A percentile compares a stretch with the other conserved stretches of the same genome.
These are phyloP conservation scores for Euwallacea fornicatus DNA, from an alignment of 1,140 invertebrate genomes.

Conservation along the genomic window DNA sequence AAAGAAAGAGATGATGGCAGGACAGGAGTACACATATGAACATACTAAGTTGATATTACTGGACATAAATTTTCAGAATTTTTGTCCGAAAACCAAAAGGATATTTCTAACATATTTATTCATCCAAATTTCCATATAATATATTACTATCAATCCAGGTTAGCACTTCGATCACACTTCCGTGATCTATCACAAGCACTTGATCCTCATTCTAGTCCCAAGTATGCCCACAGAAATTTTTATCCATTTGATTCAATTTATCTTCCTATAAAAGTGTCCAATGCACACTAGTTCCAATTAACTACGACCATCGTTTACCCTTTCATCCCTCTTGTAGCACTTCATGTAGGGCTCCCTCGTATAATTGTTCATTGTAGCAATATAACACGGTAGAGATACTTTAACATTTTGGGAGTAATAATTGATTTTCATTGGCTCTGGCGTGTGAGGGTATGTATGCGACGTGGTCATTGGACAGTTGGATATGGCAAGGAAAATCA, in stretches of 20 bases:
- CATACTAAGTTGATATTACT: too few relatives aligned
- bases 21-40: too few relatives aligned
- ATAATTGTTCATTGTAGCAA: conserved; percentile 51
- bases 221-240: conserved; percentile 42
- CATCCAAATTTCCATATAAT: too few relatives aligned
- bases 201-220: conserved; percentile 33
- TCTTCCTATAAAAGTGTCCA: conserved; percentile 36
- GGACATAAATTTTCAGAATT: too few relatives aligned
- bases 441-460: conserved; percentile 25
- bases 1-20: too few relatives aligned
- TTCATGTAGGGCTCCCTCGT: conserved; percentile 48
- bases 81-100: too few relatives aligned
- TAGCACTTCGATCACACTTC: too few relatives aligned
- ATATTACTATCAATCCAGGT: too few relatives aligned
- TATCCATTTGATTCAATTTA: conserved; percentile 29
- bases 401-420: conserved; percentile 39
- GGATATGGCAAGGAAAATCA: conserved; percentile 77
- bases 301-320: conserved; percentile 37
- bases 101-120: too few relatives aligned
- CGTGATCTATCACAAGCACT: too few relatives aligned
- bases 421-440: conserved; percentile 42
- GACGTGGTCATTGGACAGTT: conserved; percentile 55
- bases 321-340: conserved; percentile 55
- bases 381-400: conserved; percentile 49
- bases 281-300: not conserved